Percentiles rank a stretch among this genome's conserved stretches.
phyloP scores from a whole-genome alignment of 2,113 vertebrate species.

The Parus major region DNA sequence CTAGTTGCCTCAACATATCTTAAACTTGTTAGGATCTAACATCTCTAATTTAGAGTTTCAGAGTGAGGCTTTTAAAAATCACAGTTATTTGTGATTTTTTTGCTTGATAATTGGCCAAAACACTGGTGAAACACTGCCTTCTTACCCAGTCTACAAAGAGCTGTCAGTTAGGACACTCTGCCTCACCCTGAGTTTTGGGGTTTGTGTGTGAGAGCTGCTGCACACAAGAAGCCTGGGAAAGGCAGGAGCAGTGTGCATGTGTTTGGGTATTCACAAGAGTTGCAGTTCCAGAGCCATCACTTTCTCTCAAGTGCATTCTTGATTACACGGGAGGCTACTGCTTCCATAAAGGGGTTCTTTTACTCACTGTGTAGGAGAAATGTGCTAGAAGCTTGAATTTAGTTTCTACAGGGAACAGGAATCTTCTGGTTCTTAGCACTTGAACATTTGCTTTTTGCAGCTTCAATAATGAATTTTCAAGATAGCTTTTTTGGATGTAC shows the following conservation, averaged over 20 bases:
- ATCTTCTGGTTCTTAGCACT: background rate
- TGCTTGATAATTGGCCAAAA: background rate
- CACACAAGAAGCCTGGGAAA: background rate
- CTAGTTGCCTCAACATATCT: background rate
- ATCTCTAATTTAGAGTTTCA: background rate
- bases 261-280: background rate
- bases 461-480: conserved; percentile 12
- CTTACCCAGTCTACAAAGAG: background rate
- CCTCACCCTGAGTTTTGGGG: background rate
- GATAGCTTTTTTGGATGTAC: background rate
- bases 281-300: background rate
- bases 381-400: conserved; percentile 7
- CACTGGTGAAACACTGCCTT: background rate
- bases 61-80: background rate
- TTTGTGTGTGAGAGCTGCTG: background rate
- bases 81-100: background rate
- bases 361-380: background rate
- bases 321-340: background rate
- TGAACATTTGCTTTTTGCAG: background rate
- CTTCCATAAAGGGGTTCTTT: background rate
- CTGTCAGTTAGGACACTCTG: background rate
- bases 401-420: background rate
- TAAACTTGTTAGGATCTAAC: background rate
- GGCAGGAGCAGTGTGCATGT: accelerated
- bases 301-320: background rate